Evolutionary conservation across 2,888 invertebrate genomes (phyloP).

Genomic region (Drosophila imparisetae): DNA sequence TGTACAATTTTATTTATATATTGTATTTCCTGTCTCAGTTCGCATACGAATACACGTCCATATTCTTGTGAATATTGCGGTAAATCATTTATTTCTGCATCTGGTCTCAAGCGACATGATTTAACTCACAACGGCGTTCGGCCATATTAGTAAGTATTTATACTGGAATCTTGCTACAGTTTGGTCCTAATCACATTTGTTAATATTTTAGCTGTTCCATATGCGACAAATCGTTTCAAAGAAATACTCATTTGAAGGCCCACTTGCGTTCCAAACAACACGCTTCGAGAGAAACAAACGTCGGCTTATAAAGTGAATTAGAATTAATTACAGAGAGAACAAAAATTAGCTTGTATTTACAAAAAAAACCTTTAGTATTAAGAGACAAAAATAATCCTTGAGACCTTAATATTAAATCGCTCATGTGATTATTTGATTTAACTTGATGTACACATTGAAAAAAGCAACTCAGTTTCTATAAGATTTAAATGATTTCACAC

Average conservation of each 20-base stretch:
- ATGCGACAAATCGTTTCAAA: slow-evolving; percentile 60
- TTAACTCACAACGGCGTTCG: slow-evolving; percentile 62
- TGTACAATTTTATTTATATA: neutral
- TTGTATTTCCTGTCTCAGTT: slow-evolving; percentile 48
- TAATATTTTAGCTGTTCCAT: slow-evolving; percentile 46
- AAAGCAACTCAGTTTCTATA: neutral
- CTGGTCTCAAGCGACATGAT: slow-evolving; percentile 79
- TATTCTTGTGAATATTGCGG: slow-evolving; percentile 75
- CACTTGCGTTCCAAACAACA: slow-evolving; percentile 65
- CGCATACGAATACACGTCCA: slow-evolving; percentile 81
- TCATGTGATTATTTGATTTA: neutral
- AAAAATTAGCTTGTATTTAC: neutral
- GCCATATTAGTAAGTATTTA: slow-evolving; percentile 54
- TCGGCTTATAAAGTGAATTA: neutral
- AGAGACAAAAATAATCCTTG: neutral
- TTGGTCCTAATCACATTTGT: neutral
- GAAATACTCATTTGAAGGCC: slow-evolving; percentile 66
- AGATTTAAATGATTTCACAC: neutral
- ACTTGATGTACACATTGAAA: neutral
- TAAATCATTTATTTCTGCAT: slow-evolving; percentile 78
- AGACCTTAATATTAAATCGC: neutral
- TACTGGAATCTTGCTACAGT: neutral
- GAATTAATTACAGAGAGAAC: neutral
- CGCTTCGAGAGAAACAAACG: slow-evolving; percentile 10
- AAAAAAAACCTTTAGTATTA: neutral